Evolutionary conservation across 1,140 invertebrate genomes (phyloP).

Genomic region (Nephotettix cincticeps): DNA sequence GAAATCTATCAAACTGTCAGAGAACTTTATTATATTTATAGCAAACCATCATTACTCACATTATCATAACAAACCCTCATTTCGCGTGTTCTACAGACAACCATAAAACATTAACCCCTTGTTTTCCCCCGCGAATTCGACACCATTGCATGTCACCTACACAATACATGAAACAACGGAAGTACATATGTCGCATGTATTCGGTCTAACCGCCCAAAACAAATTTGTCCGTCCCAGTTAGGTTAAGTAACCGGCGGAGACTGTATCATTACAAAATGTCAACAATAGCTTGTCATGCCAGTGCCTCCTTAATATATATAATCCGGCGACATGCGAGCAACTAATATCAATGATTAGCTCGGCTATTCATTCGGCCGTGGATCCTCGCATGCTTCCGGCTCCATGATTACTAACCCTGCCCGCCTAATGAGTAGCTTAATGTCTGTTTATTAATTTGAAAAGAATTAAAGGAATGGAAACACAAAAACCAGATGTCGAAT

Average conservation of each 20-base stretch:
- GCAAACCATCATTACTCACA: no score
- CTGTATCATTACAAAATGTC: not conserved
- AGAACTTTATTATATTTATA: no score
- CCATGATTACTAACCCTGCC: not conserved
- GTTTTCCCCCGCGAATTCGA: no score
- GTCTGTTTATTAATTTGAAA: conserved; percentile 8
- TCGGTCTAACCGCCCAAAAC: no score
- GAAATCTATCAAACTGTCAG: no score
- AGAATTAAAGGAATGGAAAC: not conserved
- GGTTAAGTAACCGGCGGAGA: not conserved
- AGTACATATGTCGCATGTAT: no score
- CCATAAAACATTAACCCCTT: no score
- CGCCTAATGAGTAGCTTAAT: conserved; percentile 3
- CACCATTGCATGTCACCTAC: no score
- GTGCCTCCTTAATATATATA: conserved; percentile 6
- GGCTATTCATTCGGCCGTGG: not conserved
- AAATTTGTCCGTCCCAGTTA: not conserved
- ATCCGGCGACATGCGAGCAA: not conserved
- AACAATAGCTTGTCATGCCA: conserved; percentile 1
- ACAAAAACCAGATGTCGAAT: no score
- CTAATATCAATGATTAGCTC: conserved; percentile 4
- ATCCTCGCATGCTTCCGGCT: not conserved
- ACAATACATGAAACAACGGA: no score
- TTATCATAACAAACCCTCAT: no score
- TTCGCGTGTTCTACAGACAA: no score